phyloP scores from a whole-genome alignment of 2,797 vertebrate species.

The Fringilla coelebs region DNA sequence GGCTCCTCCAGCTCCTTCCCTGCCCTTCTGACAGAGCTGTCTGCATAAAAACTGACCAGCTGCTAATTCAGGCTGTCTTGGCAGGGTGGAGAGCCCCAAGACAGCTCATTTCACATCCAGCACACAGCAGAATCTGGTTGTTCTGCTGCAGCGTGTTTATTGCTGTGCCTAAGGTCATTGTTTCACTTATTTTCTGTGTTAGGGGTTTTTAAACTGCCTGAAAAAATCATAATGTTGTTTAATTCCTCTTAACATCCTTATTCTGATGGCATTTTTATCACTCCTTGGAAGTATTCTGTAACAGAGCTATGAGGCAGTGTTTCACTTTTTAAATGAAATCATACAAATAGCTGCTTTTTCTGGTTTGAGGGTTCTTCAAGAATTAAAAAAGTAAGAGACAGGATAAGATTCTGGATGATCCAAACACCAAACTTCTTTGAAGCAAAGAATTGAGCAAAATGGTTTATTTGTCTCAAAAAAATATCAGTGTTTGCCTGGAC shows the following conservation, averaged over 20 bases:
- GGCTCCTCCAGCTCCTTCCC: neutral
- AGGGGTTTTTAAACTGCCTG: neutral
- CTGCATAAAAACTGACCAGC: neutral
- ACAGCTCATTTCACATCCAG: neutral
- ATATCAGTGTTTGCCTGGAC: neutral
- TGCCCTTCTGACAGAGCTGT: neutral
- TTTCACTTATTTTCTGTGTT: neutral
- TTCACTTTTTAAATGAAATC: neutral
- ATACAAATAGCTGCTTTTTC: neutral
- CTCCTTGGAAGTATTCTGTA: neutral
- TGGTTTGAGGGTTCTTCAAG: neutral
- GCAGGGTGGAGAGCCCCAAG: neutral
- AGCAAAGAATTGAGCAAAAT: fast-evolving
- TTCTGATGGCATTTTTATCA: neutral
- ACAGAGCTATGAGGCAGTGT: neutral
- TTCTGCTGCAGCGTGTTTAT: neutral
- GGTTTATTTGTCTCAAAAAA: neutral
- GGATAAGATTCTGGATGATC: neutral
- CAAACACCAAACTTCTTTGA: neutral
- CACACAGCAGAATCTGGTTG: neutral
- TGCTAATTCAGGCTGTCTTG: neutral
- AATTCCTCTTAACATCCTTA: neutral
- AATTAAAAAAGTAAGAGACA: neutral
- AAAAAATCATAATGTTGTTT: neutral
- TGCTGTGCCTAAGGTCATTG: neutral